These are phyloP conservation scores for Amazona vittata DNA, from an alignment of 2,113 vertebrate species.

Conservation along the genomic window DNA sequence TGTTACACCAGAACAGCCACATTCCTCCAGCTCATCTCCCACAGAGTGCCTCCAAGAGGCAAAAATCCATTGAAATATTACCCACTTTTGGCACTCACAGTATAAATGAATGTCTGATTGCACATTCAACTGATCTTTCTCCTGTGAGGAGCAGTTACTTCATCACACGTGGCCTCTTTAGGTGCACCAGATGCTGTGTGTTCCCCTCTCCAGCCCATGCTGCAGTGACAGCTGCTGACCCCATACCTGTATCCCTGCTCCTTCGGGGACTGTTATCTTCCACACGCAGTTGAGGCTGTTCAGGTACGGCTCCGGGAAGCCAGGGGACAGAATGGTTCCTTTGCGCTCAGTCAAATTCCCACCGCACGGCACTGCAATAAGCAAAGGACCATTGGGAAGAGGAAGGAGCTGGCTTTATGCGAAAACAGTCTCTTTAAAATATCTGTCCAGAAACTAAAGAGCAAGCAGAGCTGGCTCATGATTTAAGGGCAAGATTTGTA, in stretches of 20 bases:
- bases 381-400: not conserved
- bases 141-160: rapidly evolving
- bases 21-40: not conserved
- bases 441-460: rapidly evolving
- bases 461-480: not conserved
- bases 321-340: slow-evolving; percentile 94
- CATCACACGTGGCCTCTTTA: rapidly evolving
- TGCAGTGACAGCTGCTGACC: rapidly evolving
- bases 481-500: not conserved
- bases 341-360: slow-evolving; percentile 93
- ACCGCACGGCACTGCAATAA: slow-evolving; percentile 88
- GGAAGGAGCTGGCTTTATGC: not conserved
- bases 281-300: slow-evolving; percentile 98
- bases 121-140: rapidly evolving
- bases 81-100: not conserved
- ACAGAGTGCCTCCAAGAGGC: not conserved
- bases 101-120: not conserved
- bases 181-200: rapidly evolving
- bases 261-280: slow-evolving; percentile 96
- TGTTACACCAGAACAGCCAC: not conserved
- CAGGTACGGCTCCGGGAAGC: slow-evolving; percentile 95
- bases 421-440: not conserved
- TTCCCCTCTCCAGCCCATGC: rapidly evolving
- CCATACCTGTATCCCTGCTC: slow-evolving; percentile 94
- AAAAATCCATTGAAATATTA: not conserved